Conservation (phyloP, 2,888 invertebrate species). For the Erebia ligea region DNA sequence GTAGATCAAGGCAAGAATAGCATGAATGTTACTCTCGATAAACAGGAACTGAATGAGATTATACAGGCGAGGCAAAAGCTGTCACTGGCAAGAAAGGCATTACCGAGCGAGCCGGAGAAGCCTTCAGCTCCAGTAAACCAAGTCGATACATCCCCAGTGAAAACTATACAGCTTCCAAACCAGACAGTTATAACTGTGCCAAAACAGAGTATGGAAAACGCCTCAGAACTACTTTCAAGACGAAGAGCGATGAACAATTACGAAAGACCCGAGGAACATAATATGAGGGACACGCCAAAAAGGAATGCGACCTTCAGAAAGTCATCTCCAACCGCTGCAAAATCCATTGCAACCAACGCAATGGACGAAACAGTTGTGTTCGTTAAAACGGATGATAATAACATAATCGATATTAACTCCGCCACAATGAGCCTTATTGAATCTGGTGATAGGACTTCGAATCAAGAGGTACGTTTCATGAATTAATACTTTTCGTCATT, state of each 20-base stretch:
- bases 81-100: conserved; percentile 68
- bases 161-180: conserved; percentile 72
- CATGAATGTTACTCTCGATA: conserved; percentile 71
- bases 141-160: conserved; percentile 59
- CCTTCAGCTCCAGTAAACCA: conserved; percentile 50
- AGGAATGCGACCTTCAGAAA: conserved; percentile 74
- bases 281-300: conserved; percentile 63
- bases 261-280: conserved; percentile 60
- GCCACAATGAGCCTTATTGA: conserved; percentile 73
- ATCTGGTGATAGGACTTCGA: conserved; percentile 56
- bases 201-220: conserved; percentile 71
- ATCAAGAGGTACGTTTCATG: conserved; percentile 55
- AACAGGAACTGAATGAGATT: conserved; percentile 76
- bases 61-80: conserved; percentile 76
- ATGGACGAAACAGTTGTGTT: conserved; percentile 71
- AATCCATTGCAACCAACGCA: conserved; percentile 51
- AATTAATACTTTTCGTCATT: too few species aligned
- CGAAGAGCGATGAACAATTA: conserved; percentile 65
- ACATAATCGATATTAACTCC: conserved; percentile 75
- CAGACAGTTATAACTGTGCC: conserved; percentile 72
- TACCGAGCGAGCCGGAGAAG: conserved; percentile 66
- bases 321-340: conserved; percentile 64
- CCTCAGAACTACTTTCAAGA: conserved; percentile 69
- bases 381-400: conserved; percentile 61
- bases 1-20: conserved; percentile 61